A percentile compares a stretch with the other conserved stretches of the same genome.
Conservation (phyloP, 2,888 invertebrate genomes). For the Cheilosia vulpina region DNA sequence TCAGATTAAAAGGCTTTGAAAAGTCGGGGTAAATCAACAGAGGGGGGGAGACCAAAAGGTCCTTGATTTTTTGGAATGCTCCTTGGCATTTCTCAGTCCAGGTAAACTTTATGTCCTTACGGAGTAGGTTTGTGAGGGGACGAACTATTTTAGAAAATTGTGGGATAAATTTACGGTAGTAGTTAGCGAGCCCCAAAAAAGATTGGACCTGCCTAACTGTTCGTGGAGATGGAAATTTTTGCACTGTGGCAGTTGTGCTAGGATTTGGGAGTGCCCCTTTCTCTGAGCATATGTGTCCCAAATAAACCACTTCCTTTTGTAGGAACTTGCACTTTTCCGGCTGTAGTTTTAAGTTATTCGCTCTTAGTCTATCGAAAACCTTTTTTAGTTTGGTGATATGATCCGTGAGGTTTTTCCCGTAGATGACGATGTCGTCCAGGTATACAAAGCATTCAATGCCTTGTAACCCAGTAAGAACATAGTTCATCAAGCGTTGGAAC, state of each 20-base stretch:
- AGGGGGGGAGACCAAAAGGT: neutral
- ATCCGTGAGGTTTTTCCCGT: neutral
- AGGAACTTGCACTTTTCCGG: too few species aligned
- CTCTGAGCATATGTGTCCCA: too few species aligned
- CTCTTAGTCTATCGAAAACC: too few species aligned
- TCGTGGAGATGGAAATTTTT: constrained; percentile 1
- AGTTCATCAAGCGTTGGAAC: neutral
- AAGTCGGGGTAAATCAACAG: neutral
- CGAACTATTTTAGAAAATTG: constrained; percentile 29
- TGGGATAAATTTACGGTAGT: constrained; percentile 45
- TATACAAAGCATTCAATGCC: too few species aligned
- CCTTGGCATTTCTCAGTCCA: constrained; percentile 5
- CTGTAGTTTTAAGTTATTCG: too few species aligned
- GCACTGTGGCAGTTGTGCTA: too few species aligned
- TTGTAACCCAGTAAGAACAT: too few species aligned
- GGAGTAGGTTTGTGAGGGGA: constrained; percentile 17
- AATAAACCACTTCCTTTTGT: too few species aligned
- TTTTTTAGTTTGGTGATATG: neutral
- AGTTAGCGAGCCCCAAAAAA: constrained; percentile 35
- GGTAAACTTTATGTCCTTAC: constrained; percentile 10
- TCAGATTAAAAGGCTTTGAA: neutral
- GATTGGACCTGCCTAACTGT: constrained; percentile 24
- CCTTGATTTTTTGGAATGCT: constrained; percentile 2
- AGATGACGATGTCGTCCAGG: too few species aligned
- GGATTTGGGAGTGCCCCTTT: too few species aligned